phyloP scores from a whole-genome alignment of 2,113 vertebrate genomes.

The Trinectes maculatus region DNA sequence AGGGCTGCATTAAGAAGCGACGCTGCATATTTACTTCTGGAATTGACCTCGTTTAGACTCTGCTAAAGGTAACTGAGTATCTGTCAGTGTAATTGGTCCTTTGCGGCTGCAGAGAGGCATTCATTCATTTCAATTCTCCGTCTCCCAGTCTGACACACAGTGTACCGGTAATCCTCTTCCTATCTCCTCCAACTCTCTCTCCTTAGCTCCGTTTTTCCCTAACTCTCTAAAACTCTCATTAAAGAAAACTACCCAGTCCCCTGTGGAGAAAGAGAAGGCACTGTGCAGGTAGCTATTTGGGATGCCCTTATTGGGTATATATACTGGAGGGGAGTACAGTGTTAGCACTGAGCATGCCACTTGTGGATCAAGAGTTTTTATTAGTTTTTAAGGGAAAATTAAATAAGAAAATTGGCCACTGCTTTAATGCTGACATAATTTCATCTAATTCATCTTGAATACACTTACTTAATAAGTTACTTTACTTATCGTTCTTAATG shows the following conservation, averaged over 20 bases:
- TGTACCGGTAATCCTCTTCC: slow-evolving; percentile 22
- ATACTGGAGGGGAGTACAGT: background rate
- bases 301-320: slow-evolving; percentile 29
- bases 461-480: no score
- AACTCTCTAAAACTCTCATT: slow-evolving; percentile 40
- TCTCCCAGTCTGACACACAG: slow-evolving; percentile 5
- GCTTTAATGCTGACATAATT: no score
- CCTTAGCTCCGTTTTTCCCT: background rate
- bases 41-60: slow-evolving; percentile 49
- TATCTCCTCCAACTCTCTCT: slow-evolving; percentile 6
- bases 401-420: no score
- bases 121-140: slow-evolving; percentile 41
- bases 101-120: slow-evolving; percentile 25
- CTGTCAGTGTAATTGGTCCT: slow-evolving; percentile 63
- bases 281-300: slow-evolving; percentile 53
- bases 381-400: no score
- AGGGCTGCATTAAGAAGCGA: slow-evolving; percentile 26
- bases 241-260: slow-evolving; percentile 23
- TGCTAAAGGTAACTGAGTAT: slow-evolving; percentile 58
- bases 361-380: no score
- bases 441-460: no score
- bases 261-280: slow-evolving; percentile 22
- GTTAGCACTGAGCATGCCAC: background rate
- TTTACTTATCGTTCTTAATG: no score
- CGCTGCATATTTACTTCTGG: slow-evolving; percentile 48